A percentile compares a stretch with the other conserved stretches of the same genome.
These are phyloP conservation scores for Raja brachyura DNA, from an alignment of 2,113 vertebrate genomes.

Conservation along the genomic window DNA sequence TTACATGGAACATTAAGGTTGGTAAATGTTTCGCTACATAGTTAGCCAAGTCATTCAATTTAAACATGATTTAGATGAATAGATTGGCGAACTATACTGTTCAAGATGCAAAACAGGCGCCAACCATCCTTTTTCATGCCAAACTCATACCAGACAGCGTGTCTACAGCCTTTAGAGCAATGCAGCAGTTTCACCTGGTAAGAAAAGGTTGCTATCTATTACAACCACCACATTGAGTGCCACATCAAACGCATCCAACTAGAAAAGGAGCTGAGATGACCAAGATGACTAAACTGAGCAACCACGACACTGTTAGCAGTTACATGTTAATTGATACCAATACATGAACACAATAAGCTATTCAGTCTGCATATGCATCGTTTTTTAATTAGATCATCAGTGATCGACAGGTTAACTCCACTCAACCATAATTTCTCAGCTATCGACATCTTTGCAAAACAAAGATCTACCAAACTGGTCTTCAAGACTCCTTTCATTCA, in stretches of 20 bases:
- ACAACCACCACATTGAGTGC: no score
- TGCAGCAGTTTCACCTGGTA: neutral
- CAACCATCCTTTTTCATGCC: neutral
- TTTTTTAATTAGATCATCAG: no score
- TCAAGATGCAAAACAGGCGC: neutral
- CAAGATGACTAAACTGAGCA: neutral
- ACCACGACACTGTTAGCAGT: neutral
- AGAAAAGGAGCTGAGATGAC: neutral
- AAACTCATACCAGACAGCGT: neutral
- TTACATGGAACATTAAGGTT: no score
- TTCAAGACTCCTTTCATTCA: no score
- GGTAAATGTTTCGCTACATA: no score
- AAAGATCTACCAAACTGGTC: no score
- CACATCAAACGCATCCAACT: neutral
- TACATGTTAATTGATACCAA: neutral
- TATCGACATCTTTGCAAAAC: no score
- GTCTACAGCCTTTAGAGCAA: neutral
- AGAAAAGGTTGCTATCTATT: neutral
- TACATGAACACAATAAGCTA: no score
- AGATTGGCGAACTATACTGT: neutral
- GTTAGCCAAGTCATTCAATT: no score
- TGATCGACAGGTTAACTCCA: no score
- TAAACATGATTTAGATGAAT: neutral
- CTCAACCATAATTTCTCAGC: no score
- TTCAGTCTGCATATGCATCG: no score